Conservation (phyloP, 53 echinoderm and acorn worm genomes). For the Paracentrotus lividus region DNA sequence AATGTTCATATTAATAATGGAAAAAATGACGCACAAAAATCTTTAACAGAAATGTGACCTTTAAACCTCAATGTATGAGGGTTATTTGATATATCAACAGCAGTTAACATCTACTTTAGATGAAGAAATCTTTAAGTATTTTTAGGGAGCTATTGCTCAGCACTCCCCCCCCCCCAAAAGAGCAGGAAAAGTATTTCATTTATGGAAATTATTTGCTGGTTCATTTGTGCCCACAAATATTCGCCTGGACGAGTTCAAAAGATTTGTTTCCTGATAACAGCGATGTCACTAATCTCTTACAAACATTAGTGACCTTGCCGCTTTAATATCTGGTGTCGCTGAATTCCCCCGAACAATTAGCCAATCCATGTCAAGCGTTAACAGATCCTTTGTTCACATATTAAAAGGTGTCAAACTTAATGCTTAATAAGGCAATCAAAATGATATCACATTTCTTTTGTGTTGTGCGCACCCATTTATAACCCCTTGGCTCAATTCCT, state of each 20-base stretch:
- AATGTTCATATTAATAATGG: no score
- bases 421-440: background rate
- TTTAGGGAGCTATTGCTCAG: no score
- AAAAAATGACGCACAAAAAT: no score
- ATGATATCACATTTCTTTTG: background rate
- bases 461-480: background rate
- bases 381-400: conserved; percentile 1
- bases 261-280: background rate
- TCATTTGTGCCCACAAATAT: background rate
- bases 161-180: no score
- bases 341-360: background rate
- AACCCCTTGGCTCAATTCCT: background rate
- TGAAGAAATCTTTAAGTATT: no score
- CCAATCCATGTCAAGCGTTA: conserved; percentile 28
- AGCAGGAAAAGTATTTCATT: background rate
- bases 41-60: no score
- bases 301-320: conserved; percentile 31
- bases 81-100: background rate
- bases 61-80: no score
- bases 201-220: background rate
- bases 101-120: background rate
- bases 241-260: background rate
- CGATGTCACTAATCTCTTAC: background rate
- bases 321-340: background rate
- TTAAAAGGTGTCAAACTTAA: background rate